Conservation (phyloP, 2,797 vertebrate species). For the Dallia pectoralis region DNA sequence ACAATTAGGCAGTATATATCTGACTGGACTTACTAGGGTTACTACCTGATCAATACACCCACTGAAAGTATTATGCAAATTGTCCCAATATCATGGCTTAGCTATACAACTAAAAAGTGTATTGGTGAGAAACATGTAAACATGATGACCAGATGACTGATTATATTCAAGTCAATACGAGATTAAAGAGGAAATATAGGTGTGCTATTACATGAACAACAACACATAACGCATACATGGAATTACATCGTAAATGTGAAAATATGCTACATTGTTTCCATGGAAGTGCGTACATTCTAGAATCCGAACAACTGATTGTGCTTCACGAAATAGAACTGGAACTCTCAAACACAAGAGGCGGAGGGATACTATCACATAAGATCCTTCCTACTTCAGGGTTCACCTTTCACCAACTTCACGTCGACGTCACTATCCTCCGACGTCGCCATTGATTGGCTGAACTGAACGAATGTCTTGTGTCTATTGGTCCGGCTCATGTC, state of each 20-base stretch:
- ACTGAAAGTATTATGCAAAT: background rate
- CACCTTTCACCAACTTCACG: conserved; percentile 57
- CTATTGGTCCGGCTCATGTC: conserved; percentile 67
- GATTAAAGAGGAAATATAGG: background rate
- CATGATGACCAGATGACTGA: background rate
- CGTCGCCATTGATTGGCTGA: conserved; percentile 59
- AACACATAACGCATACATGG: background rate
- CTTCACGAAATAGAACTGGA: no score
- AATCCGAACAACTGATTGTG: background rate
- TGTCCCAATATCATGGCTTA: background rate
- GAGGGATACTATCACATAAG: conserved; percentile 74
- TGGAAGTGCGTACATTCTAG: background rate
- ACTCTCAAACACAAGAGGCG: conserved; percentile 56
- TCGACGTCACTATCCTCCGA: conserved; percentile 15
- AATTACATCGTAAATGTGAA: background rate
- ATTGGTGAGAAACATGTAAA: background rate
- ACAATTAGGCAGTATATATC: background rate
- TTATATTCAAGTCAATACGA: background rate
- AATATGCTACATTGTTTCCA: background rate
- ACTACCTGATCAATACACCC: no score
- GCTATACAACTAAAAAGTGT: background rate
- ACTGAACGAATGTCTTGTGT: background rate
- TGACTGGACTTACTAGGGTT: background rate
- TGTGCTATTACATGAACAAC: background rate
- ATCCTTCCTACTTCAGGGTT: conserved; percentile 68